A percentile compares a stretch with the other conserved stretches of the same genome.
Conservation (phyloP, 2,888 invertebrate species). For the Diogma glabrata region DNA sequence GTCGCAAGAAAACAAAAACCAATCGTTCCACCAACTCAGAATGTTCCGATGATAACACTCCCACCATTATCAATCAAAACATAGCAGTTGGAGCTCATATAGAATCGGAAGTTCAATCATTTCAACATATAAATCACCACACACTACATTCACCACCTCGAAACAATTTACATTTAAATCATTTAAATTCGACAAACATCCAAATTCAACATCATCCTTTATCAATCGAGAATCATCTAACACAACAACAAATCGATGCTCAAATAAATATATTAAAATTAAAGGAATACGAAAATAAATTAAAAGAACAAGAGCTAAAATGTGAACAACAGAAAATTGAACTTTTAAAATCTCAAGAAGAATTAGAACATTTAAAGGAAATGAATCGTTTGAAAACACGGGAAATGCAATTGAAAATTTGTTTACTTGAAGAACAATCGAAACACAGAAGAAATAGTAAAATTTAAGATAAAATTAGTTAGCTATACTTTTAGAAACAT, state of each 20-base stretch:
- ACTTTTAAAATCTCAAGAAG: conserved; percentile 30
- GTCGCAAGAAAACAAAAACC: neutral
- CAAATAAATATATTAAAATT: conserved; percentile 18
- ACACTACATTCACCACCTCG: no score
- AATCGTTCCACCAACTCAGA: neutral
- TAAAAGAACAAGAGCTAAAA: conserved; percentile 30
- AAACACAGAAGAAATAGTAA: conserved; percentile 4
- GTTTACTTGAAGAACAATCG: conserved; percentile 27
- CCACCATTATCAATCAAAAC: neutral
- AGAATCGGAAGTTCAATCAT: conserved; percentile 4
- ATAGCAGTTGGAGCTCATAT: neutral
- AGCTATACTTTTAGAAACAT: neutral
- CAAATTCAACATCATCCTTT: neutral
- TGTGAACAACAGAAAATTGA: conserved; percentile 32
- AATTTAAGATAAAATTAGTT: neutral
- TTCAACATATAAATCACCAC: neutral
- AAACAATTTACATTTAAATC: no score
- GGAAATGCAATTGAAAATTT: conserved; percentile 32
- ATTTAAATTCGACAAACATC: neutral
- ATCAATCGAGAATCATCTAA: neutral
- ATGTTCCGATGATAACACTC: neutral
- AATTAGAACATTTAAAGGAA: conserved; percentile 31
- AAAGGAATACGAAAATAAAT: conserved; percentile 33
- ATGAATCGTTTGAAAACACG: conserved; percentile 30
- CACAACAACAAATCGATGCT: neutral